Evolutionary conservation across 2,888 invertebrate species (phyloP).

Genomic region (Caenorhabditis sp.): DNA sequence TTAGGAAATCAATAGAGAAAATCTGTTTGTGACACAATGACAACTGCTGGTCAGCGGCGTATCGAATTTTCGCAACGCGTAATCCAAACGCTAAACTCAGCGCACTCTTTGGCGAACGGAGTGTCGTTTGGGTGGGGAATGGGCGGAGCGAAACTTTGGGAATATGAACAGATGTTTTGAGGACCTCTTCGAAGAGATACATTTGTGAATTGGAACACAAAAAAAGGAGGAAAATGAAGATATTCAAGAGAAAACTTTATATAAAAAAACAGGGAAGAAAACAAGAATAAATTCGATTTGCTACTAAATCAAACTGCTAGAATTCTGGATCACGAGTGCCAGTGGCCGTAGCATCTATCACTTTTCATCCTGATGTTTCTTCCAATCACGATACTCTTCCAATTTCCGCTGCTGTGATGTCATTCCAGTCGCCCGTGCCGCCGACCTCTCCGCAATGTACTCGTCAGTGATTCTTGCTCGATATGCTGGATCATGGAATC

Average conservation of each 20-base stretch:
- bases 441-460: conserved; percentile 73
- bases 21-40: conserved; percentile 2
- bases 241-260: neutral
- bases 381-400: conserved; percentile 80
- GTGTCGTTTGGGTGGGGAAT: conserved; percentile 8
- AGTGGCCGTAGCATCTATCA: too few relatives aligned
- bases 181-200: too few relatives aligned
- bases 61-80: neutral
- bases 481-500: conserved; percentile 80
- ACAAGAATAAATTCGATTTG: neutral
- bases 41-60: neutral
- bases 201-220: neutral
- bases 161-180: conserved; percentile 3
- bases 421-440: conserved; percentile 70
- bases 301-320: neutral
- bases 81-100: neutral
- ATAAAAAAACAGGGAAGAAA: neutral
- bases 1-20: neutral
- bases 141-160: neutral
- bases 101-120: conserved; percentile 14
- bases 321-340: neutral
- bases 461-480: conserved; percentile 79
- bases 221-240: conserved; percentile 18
- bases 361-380: conserved; percentile 59
- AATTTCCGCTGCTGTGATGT: conserved; percentile 76